phyloP scores from a whole-genome alignment of 2,797 vertebrate species.

The Schizopygopsis pylzovi region DNA sequence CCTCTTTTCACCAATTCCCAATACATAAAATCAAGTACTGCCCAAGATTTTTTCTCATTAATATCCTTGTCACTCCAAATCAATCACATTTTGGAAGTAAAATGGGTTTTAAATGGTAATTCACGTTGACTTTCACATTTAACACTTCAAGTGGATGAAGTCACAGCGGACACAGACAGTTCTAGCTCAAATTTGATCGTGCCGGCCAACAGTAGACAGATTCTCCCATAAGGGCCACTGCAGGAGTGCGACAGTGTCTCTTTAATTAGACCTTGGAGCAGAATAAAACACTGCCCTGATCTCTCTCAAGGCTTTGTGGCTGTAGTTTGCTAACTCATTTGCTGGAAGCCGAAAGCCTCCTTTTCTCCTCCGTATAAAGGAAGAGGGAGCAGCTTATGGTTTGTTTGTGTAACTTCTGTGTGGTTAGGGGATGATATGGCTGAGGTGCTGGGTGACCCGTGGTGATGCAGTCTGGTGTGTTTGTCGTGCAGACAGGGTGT shows the following conservation, averaged over 20 bases:
- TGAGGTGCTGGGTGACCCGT: slow-evolving; percentile 44
- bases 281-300: slow-evolving; percentile 38
- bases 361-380: slow-evolving; percentile 24
- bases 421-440: slow-evolving; percentile 51
- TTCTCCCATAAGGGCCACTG: slow-evolving; percentile 38
- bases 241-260: slow-evolving; percentile 14
- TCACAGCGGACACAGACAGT: slow-evolving; percentile 15
- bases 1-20: neutral
- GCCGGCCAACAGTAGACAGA: slow-evolving; percentile 27
- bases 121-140: slow-evolving; percentile 8
- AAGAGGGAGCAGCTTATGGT: slow-evolving; percentile 42
- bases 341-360: neutral
- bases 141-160: slow-evolving; percentile 17
- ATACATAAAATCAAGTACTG: neutral
- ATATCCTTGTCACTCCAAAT: neutral
- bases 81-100: neutral
- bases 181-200: slow-evolving; percentile 24
- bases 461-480: slow-evolving; percentile 46
- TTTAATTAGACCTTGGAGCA: slow-evolving; percentile 51
- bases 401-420: slow-evolving; percentile 57
- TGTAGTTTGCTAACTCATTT: slow-evolving; percentile 26
- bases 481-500: slow-evolving; percentile 18
- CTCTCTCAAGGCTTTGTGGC: slow-evolving; percentile 22
- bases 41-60: neutral
- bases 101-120: slow-evolving; percentile 4